A percentile compares a stretch with the other conserved stretches of the same genome.
Evolutionary conservation across 2,888 invertebrate genomes (phyloP).

Genomic region (Eupithecia centaureata): DNA sequence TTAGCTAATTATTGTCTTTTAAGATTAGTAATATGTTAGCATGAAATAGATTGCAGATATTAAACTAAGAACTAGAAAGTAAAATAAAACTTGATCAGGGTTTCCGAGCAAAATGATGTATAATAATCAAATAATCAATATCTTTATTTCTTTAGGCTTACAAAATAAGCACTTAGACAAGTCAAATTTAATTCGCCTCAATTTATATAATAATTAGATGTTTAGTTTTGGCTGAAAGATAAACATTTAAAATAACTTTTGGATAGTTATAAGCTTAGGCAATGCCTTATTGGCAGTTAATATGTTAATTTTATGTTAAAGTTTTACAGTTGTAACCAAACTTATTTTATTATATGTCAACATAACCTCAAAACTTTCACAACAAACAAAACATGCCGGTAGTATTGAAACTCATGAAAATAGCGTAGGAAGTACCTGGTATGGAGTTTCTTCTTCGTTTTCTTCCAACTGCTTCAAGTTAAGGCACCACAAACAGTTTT

Average conservation of each 20-base stretch:
- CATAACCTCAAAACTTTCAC: conserved; percentile 40
- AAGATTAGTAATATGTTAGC: not conserved
- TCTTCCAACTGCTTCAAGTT: conserved; percentile 82
- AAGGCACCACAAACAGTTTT: conserved; percentile 86
- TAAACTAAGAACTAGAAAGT: not conserved
- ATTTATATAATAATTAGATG: no score
- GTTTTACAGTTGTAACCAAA: not conserved
- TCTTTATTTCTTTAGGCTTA: no score
- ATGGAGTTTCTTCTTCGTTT: conserved; percentile 78
- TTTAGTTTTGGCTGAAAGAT: no score
- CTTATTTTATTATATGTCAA: conserved; percentile 27
- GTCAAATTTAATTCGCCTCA: no score
- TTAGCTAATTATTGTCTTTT: not conserved
- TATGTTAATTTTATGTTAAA: not conserved
- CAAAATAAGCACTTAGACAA: no score
- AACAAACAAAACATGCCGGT: conserved; percentile 21
- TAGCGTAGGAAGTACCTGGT: conserved; percentile 80
- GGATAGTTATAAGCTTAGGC: not conserved
- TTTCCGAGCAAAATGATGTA: not conserved
- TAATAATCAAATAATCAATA: no score
- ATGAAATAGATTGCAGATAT: not conserved
- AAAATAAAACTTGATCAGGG: not conserved
- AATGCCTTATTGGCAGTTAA: not conserved
- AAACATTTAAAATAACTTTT: not conserved
- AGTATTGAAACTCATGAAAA: no score